Conservation (phyloP, 2,113 vertebrate genomes). For the Leptodactylus fuscus region DNA sequence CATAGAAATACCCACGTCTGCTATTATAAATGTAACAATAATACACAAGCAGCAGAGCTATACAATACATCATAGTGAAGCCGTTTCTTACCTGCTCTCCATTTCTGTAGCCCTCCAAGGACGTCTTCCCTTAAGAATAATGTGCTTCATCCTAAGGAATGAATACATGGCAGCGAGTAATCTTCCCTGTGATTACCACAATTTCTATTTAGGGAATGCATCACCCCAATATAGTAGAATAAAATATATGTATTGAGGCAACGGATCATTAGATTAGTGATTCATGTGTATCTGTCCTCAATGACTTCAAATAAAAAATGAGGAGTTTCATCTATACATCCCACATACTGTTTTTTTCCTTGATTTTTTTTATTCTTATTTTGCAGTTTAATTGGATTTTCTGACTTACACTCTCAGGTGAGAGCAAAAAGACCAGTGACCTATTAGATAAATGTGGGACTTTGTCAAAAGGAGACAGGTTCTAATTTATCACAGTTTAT, state of each 20-base stretch:
- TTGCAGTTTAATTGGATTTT: background rate
- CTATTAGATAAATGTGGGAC: background rate
- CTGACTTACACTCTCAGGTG: background rate
- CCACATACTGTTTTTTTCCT: slow-evolving; percentile 28
- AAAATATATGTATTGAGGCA: slow-evolving; percentile 23
- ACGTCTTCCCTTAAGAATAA: slow-evolving; percentile 25
- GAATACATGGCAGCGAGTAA: slow-evolving; percentile 2
- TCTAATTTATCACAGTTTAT: background rate
- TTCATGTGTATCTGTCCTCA: slow-evolving; percentile 25
- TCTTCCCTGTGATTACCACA: slow-evolving; percentile 17
- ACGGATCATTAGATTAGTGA: slow-evolving; percentile 27
- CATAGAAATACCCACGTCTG: background rate
- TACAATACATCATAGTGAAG: slow-evolving; percentile 4
- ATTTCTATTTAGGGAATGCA: slow-evolving; percentile 30
- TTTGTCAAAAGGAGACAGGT: background rate
- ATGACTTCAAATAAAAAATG: slow-evolving; percentile 31
- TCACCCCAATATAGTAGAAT: slow-evolving; percentile 5
- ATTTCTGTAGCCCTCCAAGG: slow-evolving; percentile 14
- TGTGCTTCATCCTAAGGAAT: slow-evolving; percentile 17
- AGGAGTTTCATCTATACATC: slow-evolving; percentile 20
- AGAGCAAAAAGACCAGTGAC: background rate
- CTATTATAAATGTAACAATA: slow-evolving; percentile 26
- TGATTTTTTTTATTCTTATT: background rate
- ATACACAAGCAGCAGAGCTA: background rate
- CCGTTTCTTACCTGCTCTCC: background rate